Evolutionary conservation across 1,140 invertebrate genomes (phyloP).

Genomic region (Pinna nobilis): DNA sequence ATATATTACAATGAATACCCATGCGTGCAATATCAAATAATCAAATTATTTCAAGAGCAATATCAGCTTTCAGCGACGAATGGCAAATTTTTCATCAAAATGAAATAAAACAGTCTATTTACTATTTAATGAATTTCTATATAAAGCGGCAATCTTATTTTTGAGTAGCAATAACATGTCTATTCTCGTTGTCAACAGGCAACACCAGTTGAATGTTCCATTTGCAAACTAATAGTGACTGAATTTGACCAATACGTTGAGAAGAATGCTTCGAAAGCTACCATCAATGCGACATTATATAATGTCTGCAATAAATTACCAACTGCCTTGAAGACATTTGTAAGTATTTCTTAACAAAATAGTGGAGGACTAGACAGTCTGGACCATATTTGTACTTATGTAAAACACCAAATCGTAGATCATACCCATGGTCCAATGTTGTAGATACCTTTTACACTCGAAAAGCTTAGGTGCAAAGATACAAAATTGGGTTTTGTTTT

Average conservation of each 20-base stretch:
- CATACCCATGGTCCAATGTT: too few relatives aligned
- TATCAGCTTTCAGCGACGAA: not conserved
- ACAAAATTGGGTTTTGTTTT: too few relatives aligned
- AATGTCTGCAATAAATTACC: constrained; percentile 21
- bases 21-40: not conserved
- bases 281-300: constrained; percentile 20
- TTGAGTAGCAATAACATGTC: not conserved
- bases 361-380: too few relatives aligned
- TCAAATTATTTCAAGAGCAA: not conserved
- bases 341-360: too few relatives aligned
- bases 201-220: constrained; percentile 18
- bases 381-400: too few relatives aligned
- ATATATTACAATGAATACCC: not conserved
- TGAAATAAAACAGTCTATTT: not conserved
- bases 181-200: constrained; percentile 3
- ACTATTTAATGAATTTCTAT: not conserved
- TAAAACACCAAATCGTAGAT: too few relatives aligned
- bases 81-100: not conserved
- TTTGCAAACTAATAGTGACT: constrained; percentile 23
- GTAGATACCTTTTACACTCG: too few relatives aligned
- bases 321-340: constrained; percentile 25
- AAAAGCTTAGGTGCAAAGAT: too few relatives aligned
- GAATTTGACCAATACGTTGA: constrained; percentile 15
- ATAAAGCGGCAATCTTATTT: too few relatives aligned
- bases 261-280: constrained; percentile 2